Conservation (phyloP, 2,113 vertebrate genomes). For the Murina feae region DNA sequence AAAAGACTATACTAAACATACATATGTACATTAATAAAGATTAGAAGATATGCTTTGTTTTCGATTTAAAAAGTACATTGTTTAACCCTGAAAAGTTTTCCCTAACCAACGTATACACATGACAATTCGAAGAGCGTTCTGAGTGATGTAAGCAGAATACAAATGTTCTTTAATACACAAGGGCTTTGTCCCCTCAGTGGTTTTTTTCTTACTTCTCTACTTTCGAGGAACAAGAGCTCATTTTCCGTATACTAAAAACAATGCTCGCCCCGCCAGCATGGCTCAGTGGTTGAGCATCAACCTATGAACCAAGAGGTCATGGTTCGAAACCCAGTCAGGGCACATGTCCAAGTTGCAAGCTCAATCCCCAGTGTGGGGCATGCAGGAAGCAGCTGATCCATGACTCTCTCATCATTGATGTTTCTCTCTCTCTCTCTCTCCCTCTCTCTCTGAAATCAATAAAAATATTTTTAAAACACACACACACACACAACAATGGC, state of each 20-base stretch:
- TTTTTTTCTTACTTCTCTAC: slow-evolving; percentile 14
- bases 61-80: slow-evolving; percentile 24
- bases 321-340: too few species aligned
- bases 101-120: background rate
- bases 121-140: slow-evolving; percentile 12
- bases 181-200: background rate
- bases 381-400: too few species aligned
- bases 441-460: too few species aligned
- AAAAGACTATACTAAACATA: slow-evolving; percentile 8
- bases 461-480: too few species aligned
- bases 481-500: background rate
- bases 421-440: too few species aligned
- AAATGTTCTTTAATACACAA: background rate
- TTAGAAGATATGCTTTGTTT: slow-evolving; percentile 32
- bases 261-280: background rate
- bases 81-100: slow-evolving; percentile 16
- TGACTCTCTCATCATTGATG: too few species aligned
- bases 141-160: background rate
- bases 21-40: background rate
- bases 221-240: slow-evolving; percentile 47
- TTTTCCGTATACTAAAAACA: background rate
- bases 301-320: too few species aligned
- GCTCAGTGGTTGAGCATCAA: too few species aligned
- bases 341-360: too few species aligned
- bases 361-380: too few species aligned